Base-by-base conservation (phyloP, 2,797 vertebrate species). In the Channallabes apus region DNA sequence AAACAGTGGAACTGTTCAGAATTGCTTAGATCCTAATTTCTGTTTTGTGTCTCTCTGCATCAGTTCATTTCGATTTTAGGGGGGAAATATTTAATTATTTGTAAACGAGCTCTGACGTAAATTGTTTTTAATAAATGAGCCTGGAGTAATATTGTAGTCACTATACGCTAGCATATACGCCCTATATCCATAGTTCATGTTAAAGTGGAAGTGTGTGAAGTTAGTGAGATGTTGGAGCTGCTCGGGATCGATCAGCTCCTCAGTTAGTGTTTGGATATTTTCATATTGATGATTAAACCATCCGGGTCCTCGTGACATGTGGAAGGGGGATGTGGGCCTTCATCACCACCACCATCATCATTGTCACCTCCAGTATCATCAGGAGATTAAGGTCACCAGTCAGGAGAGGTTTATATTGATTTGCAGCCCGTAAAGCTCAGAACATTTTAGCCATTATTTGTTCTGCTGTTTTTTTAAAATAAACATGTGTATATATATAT, bases 1-100 rank as follows among this genome's bases (percentile, higher is more conserved):
- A 84, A 71, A 72, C 67, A 71, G 35, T 72, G 83, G 54, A 79
- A 78, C 54, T 41, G 73, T 32, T 84, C 29, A 78, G 62, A 79
- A 79, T 32, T 61, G 76, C 56, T 84, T 11, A 58, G 65, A 15
- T 68, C 77, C 11, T 75, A 46, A 83, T 61, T 65, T 54, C 82
- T 76, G 82, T 65, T 75, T 73, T 64, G 82, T 59, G 29, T 64
- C 69, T 24, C 56, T 72, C 46, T 82, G 64, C 54, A 35, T 72
- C 58, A 80, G 6, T 61, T 35, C 41, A 24, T 46, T 86, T 78
- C 51, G 22, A 65, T 80, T 83, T 80, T 46, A 0, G 11, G 11
- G n/a, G 14, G 29, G 6, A 2, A 46, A 27, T 18, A 46, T 64
- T 65, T 14, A 14, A 62, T 81, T 81, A 81, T 67, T 29, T 64